Evolutionary conservation across 2,113 vertebrate genomes (phyloP), one percentile per base, ranked within the genome.

Genomic region (Sylvicapra grimmia): DNA sequence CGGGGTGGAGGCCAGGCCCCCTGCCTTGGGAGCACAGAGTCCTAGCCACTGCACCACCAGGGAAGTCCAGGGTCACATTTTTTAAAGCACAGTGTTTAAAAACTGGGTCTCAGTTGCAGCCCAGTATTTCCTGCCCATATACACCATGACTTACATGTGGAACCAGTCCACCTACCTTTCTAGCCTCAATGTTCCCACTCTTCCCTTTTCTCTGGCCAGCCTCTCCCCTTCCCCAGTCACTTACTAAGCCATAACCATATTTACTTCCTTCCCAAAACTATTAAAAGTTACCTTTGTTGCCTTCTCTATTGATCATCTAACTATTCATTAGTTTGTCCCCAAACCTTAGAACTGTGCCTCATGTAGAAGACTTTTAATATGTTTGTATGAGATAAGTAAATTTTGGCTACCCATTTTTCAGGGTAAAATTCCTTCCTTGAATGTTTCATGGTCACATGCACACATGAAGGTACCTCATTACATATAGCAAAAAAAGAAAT

Each of bases 101-200:
- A 40, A 8, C 79, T 53, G 44, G 29, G 8, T 59, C 63, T 63
- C 10, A 40, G 40, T 79, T 47, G 44, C 72, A 77, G 40, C 72
- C 40, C 40, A 27, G 15, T 68, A 77, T 9, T 27, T 18, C 40
- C 29, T 82, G 14, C 53, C 51, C 7, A 1, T 49, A 27, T 25
- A 5, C 7, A 1, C 15, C 1, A 0, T 56, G 56, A 49, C 77
- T 40, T 59, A n/a, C 3, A 18, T 18, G 8, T 8, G 2, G 23
- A 8, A 16, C 54, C 33, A 11, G 36, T 40, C 25, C 18, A 33
- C 47, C 92, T 12, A 1, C 72, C 54, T 65, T 49, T 44, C 47
- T 12, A 65, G 68, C 44, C 77, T 72, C 51, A 1, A 1, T 12
- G 19, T 11, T 16, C 51, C 36, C n/a, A 10, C 27, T n/a, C 23